Percentiles rank a stretch among this genome's conserved stretches.
phyloP scores from a whole-genome alignment of 1,140 invertebrate species.

The Tetramorium alpestre region DNA sequence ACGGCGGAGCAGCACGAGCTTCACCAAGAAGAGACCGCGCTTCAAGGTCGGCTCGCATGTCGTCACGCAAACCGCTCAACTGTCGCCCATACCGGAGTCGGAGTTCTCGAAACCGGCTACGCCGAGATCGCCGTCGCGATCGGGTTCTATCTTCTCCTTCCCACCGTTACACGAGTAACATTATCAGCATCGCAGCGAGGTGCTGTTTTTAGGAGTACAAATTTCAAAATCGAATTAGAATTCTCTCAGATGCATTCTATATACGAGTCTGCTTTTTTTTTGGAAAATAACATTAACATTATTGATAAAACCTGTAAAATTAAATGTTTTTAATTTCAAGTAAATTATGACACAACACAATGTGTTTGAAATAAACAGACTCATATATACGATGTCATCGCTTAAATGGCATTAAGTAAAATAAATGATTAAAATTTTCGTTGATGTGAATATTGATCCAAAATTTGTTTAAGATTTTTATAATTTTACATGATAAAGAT shows the following conservation, averaged over 20 bases:
- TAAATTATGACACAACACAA: neutral
- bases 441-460: neutral
- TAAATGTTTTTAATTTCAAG: neutral
- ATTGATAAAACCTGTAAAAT: neutral
- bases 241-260: neutral
- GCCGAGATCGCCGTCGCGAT: constrained; percentile 87
- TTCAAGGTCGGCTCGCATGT: constrained; percentile 83
- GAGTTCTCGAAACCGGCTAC: constrained; percentile 91
- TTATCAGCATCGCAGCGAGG: neutral
- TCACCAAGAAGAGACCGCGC: constrained; percentile 79
- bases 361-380: neutral
- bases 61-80: constrained; percentile 85
- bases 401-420: neutral
- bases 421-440: constrained; percentile 2
- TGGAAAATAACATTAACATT: neutral
- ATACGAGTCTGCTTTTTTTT: neutral
- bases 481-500: neutral
- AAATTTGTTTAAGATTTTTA: neutral
- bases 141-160: constrained; percentile 76
- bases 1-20: constrained; percentile 66
- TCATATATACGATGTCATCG: neutral
- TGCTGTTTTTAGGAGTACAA: neutral
- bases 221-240: neutral
- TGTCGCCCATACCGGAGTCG: constrained; percentile 91
- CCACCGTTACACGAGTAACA: constrained; percentile 72